Evolutionary conservation across 2,113 vertebrate genomes (phyloP).

Genomic region (Rhinolophus ferrumequinum): DNA sequence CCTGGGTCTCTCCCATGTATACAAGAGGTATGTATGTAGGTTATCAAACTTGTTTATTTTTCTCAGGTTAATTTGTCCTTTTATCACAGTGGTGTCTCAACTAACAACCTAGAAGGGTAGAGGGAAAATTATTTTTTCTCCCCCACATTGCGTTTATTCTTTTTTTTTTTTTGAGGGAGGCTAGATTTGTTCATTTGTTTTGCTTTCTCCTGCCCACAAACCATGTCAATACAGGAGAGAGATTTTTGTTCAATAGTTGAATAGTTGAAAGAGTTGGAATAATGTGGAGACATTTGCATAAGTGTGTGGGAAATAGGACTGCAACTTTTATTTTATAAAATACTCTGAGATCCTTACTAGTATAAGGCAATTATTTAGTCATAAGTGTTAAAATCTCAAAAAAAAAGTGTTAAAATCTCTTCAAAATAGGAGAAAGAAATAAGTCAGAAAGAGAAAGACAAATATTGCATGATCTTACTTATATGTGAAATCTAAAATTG

Average conservation of each 20-base stretch:
- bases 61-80: neutral
- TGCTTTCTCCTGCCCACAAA: neutral
- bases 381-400: too few species aligned
- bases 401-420: neutral
- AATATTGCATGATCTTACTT: neutral
- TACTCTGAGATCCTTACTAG: neutral
- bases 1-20: neutral
- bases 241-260: neutral
- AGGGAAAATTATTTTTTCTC: neutral
- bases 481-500: neutral
- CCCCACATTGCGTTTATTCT: neutral
- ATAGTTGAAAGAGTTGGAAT: neutral
- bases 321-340: neutral
- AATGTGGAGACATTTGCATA: neutral
- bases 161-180: neutral
- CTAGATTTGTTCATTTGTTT: neutral
- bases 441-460: neutral
- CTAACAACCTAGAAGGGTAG: neutral
- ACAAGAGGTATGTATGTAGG: neutral
- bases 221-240: neutral
- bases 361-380: neutral
- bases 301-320: slow-evolving; percentile 4
- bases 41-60: neutral
- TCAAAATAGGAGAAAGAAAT: neutral
- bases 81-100: neutral